A percentile compares a stretch with the other conserved stretches of the same genome.
These are phyloP conservation scores for Pristionchus mayeri DNA, from an alignment of 2,888 invertebrate genomes.

Conservation along the genomic window DNA sequence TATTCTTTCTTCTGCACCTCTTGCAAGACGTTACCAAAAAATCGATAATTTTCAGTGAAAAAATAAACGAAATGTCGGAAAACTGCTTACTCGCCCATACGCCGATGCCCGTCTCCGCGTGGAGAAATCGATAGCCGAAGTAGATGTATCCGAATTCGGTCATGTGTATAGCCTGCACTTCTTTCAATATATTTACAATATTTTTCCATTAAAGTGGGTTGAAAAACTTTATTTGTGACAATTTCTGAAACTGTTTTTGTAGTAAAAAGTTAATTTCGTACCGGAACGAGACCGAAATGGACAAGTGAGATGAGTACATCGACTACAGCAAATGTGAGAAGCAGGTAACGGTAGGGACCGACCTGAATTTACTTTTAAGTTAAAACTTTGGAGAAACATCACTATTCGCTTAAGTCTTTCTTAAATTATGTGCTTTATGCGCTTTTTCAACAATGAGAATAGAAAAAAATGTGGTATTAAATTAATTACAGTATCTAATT, in stretches of 20 bases:
- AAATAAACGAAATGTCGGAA: not conserved
- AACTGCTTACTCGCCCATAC: not conserved
- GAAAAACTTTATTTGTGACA: too few relatives aligned
- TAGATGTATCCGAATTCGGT: slow-evolving; percentile 6
- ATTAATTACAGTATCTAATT: too few relatives aligned
- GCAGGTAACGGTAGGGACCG: not conserved
- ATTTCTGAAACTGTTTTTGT: too few relatives aligned
- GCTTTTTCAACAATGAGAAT: too few relatives aligned
- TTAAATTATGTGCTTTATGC: too few relatives aligned
- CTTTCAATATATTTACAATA: too few relatives aligned
- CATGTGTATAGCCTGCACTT: not conserved
- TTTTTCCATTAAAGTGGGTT: too few relatives aligned
- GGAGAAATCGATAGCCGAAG: not conserved
- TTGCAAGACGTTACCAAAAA: not conserved
- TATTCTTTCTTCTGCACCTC: not conserved
- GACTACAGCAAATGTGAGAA: not conserved
- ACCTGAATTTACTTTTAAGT: not conserved
- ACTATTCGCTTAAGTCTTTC: too few relatives aligned
- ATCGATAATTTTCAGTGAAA: not conserved
- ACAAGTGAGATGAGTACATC: not conserved
- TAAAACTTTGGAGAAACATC: too few relatives aligned
- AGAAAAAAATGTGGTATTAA: too few relatives aligned
- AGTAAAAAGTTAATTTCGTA: not conserved
- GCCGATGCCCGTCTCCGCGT: not conserved
- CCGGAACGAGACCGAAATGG: not conserved